Base-by-base conservation (phyloP, 2,888 invertebrate genomes). In the Coremacera marginata region DNA sequence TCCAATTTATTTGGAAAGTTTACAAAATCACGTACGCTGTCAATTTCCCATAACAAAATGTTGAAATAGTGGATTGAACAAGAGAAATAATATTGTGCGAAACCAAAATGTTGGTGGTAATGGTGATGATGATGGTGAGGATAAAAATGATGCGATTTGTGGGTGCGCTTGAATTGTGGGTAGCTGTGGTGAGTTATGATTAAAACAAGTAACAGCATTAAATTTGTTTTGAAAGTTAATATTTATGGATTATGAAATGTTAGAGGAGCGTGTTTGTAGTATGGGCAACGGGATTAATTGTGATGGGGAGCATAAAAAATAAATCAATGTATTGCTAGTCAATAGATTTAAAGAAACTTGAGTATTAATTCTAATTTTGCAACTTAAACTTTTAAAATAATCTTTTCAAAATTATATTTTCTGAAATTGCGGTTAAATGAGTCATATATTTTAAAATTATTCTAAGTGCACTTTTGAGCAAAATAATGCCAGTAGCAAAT, bases 251-350 rank as follows among this genome's bases (percentile, higher is more conserved):
- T 65, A 62, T 44, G 65, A 60, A 76, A 49, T 51, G 60, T 62
- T 74, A 75, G 44, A 77, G 75, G 77, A 77, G 76, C 79, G 79
- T 79, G 79, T 79, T 77, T 75, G 77, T 75, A 67, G 77, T 75
- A 63, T 67, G 34, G 22, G 63, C 72, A 75, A 75, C 75, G 68
- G 77, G 79, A 79, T 79, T 79, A 79, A 79, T 79, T 77, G 77
- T 72, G 55, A 51, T 73, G 4, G 63, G 19, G 34, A 31, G 2
- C 5, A 49, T 22, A 14, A 1, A 4, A 14, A 2, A 44, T 44
- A 27, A 27, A 3, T 11, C 71, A 37, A 31, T n/a, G 19, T 60
- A 7, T 5, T 67, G 16, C 1, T 34, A 31, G 34, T 65, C 31
- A 37, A 65, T 34, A 16, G 8, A 34, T 34, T 63, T 55, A 55